Conservation (phyloP, 2,113 vertebrate species). For the Callocephalon fimbriatum region DNA sequence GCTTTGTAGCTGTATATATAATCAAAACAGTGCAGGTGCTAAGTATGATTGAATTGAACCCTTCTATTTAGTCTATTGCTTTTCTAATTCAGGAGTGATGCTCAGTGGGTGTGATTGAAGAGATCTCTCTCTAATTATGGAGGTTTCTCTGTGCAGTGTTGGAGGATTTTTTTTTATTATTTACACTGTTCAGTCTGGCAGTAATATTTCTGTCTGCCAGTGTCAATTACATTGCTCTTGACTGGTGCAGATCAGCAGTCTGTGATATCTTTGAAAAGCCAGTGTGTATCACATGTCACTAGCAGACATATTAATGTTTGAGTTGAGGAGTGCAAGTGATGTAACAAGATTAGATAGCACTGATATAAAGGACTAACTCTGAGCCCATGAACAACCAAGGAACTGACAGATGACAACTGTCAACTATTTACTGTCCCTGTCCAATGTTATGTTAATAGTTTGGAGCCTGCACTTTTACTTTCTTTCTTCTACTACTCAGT, state of each 20-base stretch:
- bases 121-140: constrained; percentile 55
- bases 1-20: constrained; percentile 1
- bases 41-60: constrained; percentile 25
- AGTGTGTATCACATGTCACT: constrained; percentile 46
- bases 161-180: constrained; percentile 43
- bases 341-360: constrained; percentile 69
- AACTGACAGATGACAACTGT: constrained; percentile 64
- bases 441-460: constrained; percentile 67
- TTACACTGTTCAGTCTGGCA: constrained; percentile 62
- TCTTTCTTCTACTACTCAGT: not conserved
- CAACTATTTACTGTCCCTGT: constrained; percentile 74
- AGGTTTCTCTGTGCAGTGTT: constrained; percentile 41
- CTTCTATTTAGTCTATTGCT: constrained; percentile 17
- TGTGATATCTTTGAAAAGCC: constrained; percentile 66
- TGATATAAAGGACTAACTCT: constrained; percentile 65
- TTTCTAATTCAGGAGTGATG: constrained; percentile 39
- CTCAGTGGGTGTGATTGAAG: constrained; percentile 31
- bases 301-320: constrained; percentile 68
- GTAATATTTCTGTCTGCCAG: constrained; percentile 68
- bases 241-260: constrained; percentile 61
- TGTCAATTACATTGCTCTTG: constrained; percentile 69
- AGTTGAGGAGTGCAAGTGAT: constrained; percentile 60
- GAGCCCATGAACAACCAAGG: constrained; percentile 68
- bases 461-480: not conserved
- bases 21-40: constrained; percentile 50